Conservation (phyloP, 2,888 invertebrate genomes). For the Abrostola tripartita region DNA sequence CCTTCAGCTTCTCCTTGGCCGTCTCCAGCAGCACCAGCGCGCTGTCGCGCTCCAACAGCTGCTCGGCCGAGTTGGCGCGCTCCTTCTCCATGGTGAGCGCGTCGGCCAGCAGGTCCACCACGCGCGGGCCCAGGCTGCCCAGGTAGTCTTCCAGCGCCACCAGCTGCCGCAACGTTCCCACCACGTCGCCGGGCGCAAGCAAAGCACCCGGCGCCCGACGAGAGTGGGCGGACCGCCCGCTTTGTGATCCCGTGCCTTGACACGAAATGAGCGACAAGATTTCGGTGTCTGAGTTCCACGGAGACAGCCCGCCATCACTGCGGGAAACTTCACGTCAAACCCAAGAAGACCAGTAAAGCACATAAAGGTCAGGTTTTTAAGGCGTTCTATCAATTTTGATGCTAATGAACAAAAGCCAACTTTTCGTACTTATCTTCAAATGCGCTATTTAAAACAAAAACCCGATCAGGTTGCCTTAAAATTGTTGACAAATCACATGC, state of each 20-base stretch:
- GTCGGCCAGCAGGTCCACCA: conserved; percentile 92
- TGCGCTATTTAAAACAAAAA: too few species aligned
- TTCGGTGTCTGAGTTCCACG: conserved; percentile 80
- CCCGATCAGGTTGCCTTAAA: too few species aligned
- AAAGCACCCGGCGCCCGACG: conserved; percentile 33
- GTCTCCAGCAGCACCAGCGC: conserved; percentile 94
- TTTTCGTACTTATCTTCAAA: too few species aligned
- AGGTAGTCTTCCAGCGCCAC: conserved; percentile 94
- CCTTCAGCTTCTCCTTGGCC: conserved; percentile 95
- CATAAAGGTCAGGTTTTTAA: too few species aligned
- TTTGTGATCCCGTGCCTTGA: conserved; percentile 58
- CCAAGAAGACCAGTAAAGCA: too few species aligned
- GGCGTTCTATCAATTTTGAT: too few species aligned
- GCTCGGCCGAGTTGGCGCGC: conserved; percentile 92
- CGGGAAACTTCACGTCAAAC: too few species aligned
- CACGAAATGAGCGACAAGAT: conserved; percentile 71
- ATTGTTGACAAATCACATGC: too few species aligned
- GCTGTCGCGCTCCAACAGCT: conserved; percentile 91
- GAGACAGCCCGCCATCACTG: conserved; percentile 76
- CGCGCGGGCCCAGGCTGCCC: conserved; percentile 94
- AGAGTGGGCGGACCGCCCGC: conserved; percentile 45
- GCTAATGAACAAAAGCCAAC: too few species aligned
- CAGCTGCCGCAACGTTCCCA: conserved; percentile 91
- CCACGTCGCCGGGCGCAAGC: conserved; percentile 86
- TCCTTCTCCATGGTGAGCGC: conserved; percentile 93